phyloP scores from a whole-genome alignment of 2,888 invertebrate genomes.

The Leucania comma region DNA sequence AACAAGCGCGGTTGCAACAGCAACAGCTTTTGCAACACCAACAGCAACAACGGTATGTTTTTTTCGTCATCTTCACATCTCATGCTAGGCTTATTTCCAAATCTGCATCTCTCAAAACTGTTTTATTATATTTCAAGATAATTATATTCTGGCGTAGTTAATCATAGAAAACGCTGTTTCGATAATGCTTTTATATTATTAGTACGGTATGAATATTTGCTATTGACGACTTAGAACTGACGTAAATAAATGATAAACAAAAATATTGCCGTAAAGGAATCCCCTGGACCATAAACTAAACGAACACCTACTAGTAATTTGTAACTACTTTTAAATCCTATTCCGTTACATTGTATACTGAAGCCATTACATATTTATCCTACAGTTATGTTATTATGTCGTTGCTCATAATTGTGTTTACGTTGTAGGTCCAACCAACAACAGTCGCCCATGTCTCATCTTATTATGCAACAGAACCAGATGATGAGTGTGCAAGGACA shows the following conservation, averaged over 20 bases:
- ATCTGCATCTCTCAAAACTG: neutral
- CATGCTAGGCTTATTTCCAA: too few species aligned
- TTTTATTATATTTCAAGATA: neutral
- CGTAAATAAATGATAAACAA: constrained; percentile 3
- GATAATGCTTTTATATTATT: neutral
- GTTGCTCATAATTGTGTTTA: constrained; percentile 56
- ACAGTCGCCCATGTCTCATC: constrained; percentile 88
- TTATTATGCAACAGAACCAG: constrained; percentile 89
- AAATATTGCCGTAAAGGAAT: neutral
- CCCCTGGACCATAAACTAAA: too few species aligned
- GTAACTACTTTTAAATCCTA: neutral
- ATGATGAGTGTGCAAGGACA: constrained; percentile 90
- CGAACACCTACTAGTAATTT: too few species aligned
- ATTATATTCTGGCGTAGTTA: neutral
- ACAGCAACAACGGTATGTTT: constrained; percentile 69
- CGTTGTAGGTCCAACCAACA: constrained; percentile 85
- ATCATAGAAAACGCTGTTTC: neutral
- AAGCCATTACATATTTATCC: constrained; percentile 20
- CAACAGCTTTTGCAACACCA: constrained; percentile 92
- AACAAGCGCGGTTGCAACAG: constrained; percentile 89
- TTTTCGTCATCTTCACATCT: neutral
- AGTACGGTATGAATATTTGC: neutral
- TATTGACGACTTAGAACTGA: neutral
- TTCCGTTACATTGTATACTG: constrained; percentile 4
- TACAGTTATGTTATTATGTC: constrained; percentile 25